A percentile compares a stretch with the other conserved stretches of the same genome.
Evolutionary conservation across 2,888 invertebrate species (phyloP).

Genomic region (Ommatoiulus sabulosus): DNA sequence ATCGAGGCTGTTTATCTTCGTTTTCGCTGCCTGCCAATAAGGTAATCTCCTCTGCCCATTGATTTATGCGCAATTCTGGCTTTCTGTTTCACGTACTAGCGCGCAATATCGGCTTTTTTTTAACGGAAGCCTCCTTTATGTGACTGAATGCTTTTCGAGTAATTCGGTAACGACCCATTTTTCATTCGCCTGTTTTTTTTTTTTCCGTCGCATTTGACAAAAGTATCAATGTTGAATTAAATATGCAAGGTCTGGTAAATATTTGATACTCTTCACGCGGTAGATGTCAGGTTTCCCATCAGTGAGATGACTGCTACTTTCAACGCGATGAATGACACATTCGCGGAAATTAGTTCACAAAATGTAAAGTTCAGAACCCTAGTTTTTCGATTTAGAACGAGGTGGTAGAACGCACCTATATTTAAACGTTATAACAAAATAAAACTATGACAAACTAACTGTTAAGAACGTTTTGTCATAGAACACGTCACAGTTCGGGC

Average conservation of each 20-base stretch:
- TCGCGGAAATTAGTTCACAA: too few relatives aligned
- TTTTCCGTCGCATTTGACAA: background rate
- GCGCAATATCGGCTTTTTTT: background rate
- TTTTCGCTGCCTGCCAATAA: background rate
- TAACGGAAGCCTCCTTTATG: background rate
- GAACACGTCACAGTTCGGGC: too few relatives aligned
- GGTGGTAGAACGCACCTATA: too few relatives aligned
- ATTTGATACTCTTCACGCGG: background rate
- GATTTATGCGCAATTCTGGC: background rate
- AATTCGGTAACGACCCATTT: background rate
- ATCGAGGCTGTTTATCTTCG: background rate
- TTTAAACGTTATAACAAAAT: too few relatives aligned
- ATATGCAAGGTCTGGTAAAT: background rate
- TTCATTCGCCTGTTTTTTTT: background rate
- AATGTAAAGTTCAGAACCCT: too few relatives aligned
- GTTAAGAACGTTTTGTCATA: too few relatives aligned
- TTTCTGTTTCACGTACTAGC: background rate
- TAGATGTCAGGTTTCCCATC: conserved; percentile 1
- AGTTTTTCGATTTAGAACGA: too few relatives aligned
- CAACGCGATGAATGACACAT: too few relatives aligned
- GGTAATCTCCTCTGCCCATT: background rate
- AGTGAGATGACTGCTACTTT: too few relatives aligned
- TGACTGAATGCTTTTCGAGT: background rate
- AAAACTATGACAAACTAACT: too few relatives aligned
- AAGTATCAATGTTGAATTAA: conserved; percentile 9